Percentiles rank a stretch among this genome's conserved stretches.
phyloP scores from a whole-genome alignment of 2,113 vertebrate species.

The Rhizomys pruinosus region DNA sequence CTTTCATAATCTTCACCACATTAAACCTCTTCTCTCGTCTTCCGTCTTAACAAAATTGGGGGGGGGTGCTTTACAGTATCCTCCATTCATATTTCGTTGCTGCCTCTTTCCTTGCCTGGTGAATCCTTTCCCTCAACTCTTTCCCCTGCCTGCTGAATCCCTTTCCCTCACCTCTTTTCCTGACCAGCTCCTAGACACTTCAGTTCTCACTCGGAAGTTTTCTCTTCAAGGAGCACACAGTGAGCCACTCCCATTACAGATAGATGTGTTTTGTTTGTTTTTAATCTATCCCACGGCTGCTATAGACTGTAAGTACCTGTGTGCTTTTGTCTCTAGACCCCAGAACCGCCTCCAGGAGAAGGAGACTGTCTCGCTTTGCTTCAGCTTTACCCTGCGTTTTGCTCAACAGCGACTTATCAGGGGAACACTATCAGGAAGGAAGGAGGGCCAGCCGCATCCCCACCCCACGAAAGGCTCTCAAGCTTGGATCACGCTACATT shows the following conservation, averaged over 20 bases:
- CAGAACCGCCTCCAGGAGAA: not conserved
- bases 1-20: not conserved
- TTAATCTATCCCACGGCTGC: not conserved
- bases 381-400: not conserved
- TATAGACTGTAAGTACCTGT: not conserved
- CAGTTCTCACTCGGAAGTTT: slow-evolving; percentile 14
- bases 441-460: too few relatives aligned
- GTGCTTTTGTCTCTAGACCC: not conserved
- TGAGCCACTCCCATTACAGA: not conserved
- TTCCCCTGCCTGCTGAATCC: not conserved
- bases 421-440: not conserved
- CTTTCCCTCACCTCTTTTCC: not conserved
- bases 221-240: not conserved
- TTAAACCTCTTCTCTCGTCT: not conserved
- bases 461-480: not conserved
- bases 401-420: not conserved
- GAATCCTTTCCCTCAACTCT: not conserved
- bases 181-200: not conserved
- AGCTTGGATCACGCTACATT: not conserved
- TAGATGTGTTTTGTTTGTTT: not conserved
- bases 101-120: not conserved
- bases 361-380: too few relatives aligned
- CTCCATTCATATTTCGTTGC: not conserved
- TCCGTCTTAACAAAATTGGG: not conserved
- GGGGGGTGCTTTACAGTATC: fast-evolving